Conservation (phyloP, 2,888 invertebrate species). For the Cephus pygmeus region DNA sequence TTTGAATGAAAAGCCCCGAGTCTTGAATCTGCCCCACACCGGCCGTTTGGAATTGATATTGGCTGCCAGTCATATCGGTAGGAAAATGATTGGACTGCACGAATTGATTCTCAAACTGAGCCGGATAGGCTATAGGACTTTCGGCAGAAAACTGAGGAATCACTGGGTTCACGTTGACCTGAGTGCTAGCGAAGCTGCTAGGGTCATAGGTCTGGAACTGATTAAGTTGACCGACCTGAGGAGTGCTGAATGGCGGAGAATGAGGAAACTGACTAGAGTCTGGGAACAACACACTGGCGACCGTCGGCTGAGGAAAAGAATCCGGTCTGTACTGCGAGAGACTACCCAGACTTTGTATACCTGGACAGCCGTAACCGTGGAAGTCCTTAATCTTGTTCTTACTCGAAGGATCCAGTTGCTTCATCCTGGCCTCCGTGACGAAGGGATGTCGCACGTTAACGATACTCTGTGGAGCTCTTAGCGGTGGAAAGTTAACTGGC, state of each 20-base stretch:
- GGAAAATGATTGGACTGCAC: constrained; percentile 54
- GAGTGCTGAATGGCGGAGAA: constrained; percentile 45
- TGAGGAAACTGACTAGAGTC: constrained; percentile 49
- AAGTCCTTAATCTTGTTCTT: constrained; percentile 32
- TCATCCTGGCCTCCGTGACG: constrained; percentile 49
- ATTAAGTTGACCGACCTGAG: constrained; percentile 45
- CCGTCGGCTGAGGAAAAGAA: constrained; percentile 43
- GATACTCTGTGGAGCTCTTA: constrained; percentile 52
- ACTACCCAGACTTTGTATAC: constrained; percentile 42
- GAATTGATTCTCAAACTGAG: constrained; percentile 52
- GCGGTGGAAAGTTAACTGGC: constrained; percentile 50
- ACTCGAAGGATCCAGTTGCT: constrained; percentile 27
- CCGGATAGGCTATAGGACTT: constrained; percentile 48
- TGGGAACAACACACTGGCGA: constrained; percentile 47
- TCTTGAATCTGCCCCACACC: constrained; percentile 51
- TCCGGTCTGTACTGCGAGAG: constrained; percentile 52
- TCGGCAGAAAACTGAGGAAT: constrained; percentile 52
- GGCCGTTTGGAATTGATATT: constrained; percentile 45
- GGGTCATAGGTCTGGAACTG: constrained; percentile 54
- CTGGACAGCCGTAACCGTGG: constrained; percentile 44
- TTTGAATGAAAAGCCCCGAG: constrained; percentile 53
- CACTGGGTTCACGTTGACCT: constrained; percentile 50
- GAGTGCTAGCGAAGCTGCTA: constrained; percentile 44
- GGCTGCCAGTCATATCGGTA: constrained; percentile 44
- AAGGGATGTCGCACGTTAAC: constrained; percentile 53